These are phyloP conservation scores for Euglossa dilemma DNA, from an alignment of 1,140 invertebrate species.

Conservation along the genomic window DNA sequence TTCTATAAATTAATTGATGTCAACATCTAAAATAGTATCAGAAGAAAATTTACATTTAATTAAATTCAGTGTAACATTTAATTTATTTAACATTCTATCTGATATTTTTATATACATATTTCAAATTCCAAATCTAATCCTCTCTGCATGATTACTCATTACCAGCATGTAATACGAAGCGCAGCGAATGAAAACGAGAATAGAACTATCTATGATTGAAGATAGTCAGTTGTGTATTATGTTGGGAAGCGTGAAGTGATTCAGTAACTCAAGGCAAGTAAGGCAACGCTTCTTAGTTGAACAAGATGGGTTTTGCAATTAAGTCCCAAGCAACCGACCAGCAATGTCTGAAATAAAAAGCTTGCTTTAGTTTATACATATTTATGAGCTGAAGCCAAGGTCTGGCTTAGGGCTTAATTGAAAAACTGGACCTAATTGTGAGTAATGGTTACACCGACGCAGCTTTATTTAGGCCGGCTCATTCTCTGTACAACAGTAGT, in stretches of 20 bases:
- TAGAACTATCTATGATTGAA: not conserved
- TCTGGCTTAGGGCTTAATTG: conserved; percentile 59
- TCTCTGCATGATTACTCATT: too few relatives aligned
- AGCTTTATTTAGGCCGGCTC: conserved; percentile 55
- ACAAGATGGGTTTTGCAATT: conserved; percentile 51
- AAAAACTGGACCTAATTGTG: conserved; percentile 68
- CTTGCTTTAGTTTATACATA: conserved; percentile 57
- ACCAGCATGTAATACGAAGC: not conserved
- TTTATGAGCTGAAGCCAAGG: conserved; percentile 56
- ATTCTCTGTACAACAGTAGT: conserved; percentile 24
- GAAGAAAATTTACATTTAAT: too few relatives aligned
- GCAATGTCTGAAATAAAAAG: conserved; percentile 51
- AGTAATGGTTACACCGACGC: conserved; percentile 58
- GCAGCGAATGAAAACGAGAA: not conserved
- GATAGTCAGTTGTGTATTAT: not conserved
- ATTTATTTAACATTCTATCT: too few relatives aligned
- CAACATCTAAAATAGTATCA: too few relatives aligned
- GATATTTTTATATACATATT: too few relatives aligned
- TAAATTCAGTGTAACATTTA: too few relatives aligned
- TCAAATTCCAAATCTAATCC: too few relatives aligned
- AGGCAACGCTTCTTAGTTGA: conserved; percentile 11
- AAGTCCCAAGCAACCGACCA: conserved; percentile 31
- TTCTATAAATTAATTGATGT: too few relatives aligned
- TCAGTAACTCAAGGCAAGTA: conserved; percentile 10
- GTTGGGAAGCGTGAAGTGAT: not conserved